Evolutionary conservation across 2,888 invertebrate genomes (phyloP), one percentile per base, ranked within the genome.

Genomic region (Sthenelais limicola): DNA sequence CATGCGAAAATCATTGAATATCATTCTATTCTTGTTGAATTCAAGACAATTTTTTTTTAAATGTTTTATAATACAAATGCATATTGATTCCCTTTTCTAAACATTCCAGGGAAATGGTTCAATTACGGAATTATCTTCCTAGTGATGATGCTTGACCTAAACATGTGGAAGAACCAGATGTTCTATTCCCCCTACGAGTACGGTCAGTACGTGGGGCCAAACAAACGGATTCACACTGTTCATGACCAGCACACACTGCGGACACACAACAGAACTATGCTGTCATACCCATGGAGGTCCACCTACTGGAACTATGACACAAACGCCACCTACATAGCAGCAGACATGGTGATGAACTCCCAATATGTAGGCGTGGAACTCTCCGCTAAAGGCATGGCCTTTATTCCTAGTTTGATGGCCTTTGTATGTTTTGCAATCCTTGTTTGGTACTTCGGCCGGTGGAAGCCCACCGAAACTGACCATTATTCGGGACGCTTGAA

Each of bases 151-250:
- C 83, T 90, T 30, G 90, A 90, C 80, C 79, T 90, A 71, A 90
- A 90, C 82, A 90, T 90, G 90, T 90, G 89, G 90, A 90, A 90
- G 80, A 90, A 90, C 81, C 90, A 90, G 82, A 89, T 90, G 58
- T 89, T 90, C 79, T 90, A 89, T 79, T 74, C 77, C 26, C 90
- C 90, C 0, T 83, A 80, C 72, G 88, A 88, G 74, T 90, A 88
- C 75, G 90, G 89, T 9, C 90, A 90, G 80, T 90, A 90, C 75
- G 84, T 83, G 15, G 89, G 87, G 75, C 83, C 86, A n/a, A 83
- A 88, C 71, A 82, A 85, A 49, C 86, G 87, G 18, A 84, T 85
- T 18, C 80, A 82, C 74, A 81, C 84, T 21, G 83, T 85, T 1
- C 76, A 74, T 5, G 82, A 83, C 52, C 70, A 77, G 1, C 78